Conservation (phyloP, 1,140 invertebrate genomes). For the Drosophila littoralis region DNA sequence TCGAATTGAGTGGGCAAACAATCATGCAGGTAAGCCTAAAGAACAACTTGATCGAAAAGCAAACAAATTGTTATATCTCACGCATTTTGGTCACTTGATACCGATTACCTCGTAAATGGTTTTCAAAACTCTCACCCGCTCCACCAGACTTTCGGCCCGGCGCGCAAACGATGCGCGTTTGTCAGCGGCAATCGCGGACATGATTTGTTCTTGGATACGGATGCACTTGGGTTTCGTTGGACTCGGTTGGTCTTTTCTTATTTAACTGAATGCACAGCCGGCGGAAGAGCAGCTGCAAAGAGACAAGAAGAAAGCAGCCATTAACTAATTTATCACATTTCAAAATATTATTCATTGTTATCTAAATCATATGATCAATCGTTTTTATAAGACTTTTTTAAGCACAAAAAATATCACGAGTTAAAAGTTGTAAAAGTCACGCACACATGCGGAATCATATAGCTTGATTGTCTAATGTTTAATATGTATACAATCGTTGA, state of each 20-base stretch:
- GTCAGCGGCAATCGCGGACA: slow-evolving; percentile 61
- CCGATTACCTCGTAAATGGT: slow-evolving; percentile 83
- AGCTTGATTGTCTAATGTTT: slow-evolving; percentile 7
- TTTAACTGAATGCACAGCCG: slow-evolving; percentile 5
- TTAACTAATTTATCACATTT: neutral
- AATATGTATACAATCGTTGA: slow-evolving; percentile 1
- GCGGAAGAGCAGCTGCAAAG: slow-evolving; percentile 36
- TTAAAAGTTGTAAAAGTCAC: slow-evolving; percentile 3
- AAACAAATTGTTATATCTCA: slow-evolving; percentile 73
- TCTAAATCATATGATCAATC: slow-evolving; percentile 48
- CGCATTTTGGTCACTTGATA: slow-evolving; percentile 83
- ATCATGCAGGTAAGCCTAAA: slow-evolving; percentile 29
- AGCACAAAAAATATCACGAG: slow-evolving; percentile 36
- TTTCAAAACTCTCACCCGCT: slow-evolving; percentile 84
- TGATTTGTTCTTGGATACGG: slow-evolving; percentile 20
- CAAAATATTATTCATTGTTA: slow-evolving; percentile 18
- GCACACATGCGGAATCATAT: neutral
- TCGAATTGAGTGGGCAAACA: slow-evolving; percentile 34
- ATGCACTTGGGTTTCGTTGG: slow-evolving; percentile 14
- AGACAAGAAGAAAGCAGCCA: slow-evolving; percentile 14
- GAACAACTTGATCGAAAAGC: slow-evolving; percentile 41
- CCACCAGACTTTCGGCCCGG: slow-evolving; percentile 82
- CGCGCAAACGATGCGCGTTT: slow-evolving; percentile 81
- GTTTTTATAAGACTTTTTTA: neutral
- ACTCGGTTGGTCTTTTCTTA: neutral